Percentiles rank a stretch among this genome's conserved stretches.
phyloP scores from a whole-genome alignment of 2,113 vertebrate genomes.

The Chamaetylas fuelleborni region DNA sequence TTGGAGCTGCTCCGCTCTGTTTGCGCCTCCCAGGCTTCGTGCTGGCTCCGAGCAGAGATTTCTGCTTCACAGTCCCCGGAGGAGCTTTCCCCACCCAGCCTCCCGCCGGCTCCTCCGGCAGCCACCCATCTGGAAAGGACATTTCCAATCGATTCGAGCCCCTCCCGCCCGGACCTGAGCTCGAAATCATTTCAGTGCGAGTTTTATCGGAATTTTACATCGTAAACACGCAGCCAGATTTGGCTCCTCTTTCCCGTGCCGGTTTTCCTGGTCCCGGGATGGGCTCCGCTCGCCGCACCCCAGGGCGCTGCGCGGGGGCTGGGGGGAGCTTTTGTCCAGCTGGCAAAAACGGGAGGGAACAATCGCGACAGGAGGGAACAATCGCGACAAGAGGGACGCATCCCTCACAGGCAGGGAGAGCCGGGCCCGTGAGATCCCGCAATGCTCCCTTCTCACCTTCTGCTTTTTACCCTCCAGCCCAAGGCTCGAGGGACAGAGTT shows the following conservation, averaged over 20 bases:
- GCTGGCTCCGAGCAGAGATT: neutral
- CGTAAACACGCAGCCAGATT: neutral
- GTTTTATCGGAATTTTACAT: constrained; percentile 21
- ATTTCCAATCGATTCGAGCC: neutral
- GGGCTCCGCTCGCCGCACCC: fast-evolving
- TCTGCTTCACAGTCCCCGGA: neutral
- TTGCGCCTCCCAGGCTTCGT: neutral
- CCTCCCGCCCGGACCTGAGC: neutral
- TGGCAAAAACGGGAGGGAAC: fast-evolving
- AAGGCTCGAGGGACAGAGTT: fast-evolving
- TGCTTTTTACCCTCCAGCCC: neutral
- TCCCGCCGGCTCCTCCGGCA: neutral
- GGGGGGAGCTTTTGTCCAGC: neutral
- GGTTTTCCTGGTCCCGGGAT: neutral
- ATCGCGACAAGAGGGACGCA: neutral
- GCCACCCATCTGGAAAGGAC: neutral
- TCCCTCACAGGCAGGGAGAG: neutral
- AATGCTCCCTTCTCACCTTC: fast-evolving
- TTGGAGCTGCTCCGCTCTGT: neutral
- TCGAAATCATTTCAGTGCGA: neutral
- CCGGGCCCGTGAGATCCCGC: neutral
- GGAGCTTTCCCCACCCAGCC: neutral
- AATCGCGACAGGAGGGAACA: neutral
- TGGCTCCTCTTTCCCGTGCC: neutral
- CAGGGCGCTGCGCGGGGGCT: neutral